Conservation (phyloP, 2,888 invertebrate genomes). For the Smittia aterrima region DNA sequence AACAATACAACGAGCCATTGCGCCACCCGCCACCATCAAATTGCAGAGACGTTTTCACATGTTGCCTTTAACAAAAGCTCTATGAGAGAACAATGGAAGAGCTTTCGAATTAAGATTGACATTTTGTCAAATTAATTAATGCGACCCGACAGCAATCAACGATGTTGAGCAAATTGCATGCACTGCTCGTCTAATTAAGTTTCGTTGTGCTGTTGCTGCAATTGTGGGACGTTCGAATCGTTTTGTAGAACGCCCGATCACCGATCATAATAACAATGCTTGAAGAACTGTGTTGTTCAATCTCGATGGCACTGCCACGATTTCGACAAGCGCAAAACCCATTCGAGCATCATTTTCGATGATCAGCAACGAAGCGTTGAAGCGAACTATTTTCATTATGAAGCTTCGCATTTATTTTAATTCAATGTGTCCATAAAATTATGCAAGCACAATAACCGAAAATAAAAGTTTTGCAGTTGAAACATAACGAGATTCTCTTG, state of each 20-base stretch:
- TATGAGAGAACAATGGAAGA: background rate
- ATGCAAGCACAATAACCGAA: background rate
- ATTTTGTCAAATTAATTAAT: background rate
- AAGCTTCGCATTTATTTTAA: background rate
- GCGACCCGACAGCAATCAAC: background rate
- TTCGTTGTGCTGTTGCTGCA: background rate
- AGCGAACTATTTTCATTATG: background rate
- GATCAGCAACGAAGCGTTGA: background rate
- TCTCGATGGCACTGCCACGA: background rate
- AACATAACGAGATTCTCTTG: background rate
- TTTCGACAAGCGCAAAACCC: no score
- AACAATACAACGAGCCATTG: background rate
- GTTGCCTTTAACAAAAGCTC: background rate
- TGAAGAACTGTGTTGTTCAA: background rate
- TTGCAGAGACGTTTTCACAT: background rate
- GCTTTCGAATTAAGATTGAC: background rate
- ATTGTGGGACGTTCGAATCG: background rate
- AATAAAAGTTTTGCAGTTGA: background rate
- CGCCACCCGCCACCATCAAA: background rate
- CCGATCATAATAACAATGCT: background rate
- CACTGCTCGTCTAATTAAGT: background rate
- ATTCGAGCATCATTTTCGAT: background rate
- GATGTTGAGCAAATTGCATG: background rate
- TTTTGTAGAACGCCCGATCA: background rate
- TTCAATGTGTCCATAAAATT: background rate